Evolutionary conservation across 2,888 invertebrate genomes (phyloP).

Genomic region (Papilio gigon): DNA sequence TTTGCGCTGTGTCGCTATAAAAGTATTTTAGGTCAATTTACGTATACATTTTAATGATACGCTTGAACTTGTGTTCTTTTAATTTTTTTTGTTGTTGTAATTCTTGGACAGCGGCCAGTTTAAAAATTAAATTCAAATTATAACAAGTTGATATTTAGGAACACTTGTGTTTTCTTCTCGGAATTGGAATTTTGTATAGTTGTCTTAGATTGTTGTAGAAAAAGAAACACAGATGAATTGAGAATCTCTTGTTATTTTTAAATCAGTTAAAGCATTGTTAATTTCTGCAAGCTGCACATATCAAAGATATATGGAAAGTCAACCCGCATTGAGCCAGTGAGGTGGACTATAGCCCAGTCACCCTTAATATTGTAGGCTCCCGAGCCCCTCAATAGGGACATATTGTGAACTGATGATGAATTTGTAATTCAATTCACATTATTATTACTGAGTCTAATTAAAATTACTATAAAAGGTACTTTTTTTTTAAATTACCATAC

Average conservation of each 20-base stretch:
- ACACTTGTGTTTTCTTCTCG: slow-evolving; percentile 7
- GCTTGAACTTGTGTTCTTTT: slow-evolving; percentile 17
- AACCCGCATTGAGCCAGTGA: too few species aligned
- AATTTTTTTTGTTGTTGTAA: slow-evolving; percentile 10
- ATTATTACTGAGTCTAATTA: neutral
- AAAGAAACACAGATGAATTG: neutral
- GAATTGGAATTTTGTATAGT: slow-evolving; percentile 5
- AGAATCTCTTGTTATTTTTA: too few species aligned
- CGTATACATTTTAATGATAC: slow-evolving; percentile 21
- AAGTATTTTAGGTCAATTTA: slow-evolving; percentile 19
- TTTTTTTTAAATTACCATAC: slow-evolving; percentile 2
- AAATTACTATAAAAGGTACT: neutral
- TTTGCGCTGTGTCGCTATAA: slow-evolving; percentile 19
- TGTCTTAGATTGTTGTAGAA: neutral
- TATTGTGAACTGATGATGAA: too few species aligned
- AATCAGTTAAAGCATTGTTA: too few species aligned
- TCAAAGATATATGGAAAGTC: too few species aligned
- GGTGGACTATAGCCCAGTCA: too few species aligned
- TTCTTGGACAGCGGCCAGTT: slow-evolving; percentile 28
- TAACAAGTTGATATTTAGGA: slow-evolving; percentile 16
- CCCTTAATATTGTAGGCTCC: too few species aligned
- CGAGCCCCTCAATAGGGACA: too few species aligned
- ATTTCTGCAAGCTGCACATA: too few species aligned
- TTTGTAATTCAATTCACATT: neutral
- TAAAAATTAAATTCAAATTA: neutral